Conservation (phyloP, 2,113 vertebrate species). For the Platanista minor region DNA sequence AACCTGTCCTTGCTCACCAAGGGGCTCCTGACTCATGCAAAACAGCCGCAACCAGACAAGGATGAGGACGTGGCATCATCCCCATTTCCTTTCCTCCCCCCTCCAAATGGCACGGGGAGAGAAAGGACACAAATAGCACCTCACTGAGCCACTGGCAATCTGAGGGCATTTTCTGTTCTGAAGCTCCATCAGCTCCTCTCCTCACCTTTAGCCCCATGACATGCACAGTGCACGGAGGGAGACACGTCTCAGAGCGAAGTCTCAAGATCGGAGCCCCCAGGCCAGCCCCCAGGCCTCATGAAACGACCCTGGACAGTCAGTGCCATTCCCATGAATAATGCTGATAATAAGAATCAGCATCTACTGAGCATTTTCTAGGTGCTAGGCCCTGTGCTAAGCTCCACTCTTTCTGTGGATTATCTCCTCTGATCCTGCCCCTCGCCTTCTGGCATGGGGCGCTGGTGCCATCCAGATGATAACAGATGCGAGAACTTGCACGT, state of each 20-base stretch:
- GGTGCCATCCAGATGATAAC: no score
- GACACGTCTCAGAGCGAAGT: not conserved
- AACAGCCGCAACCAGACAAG: not conserved
- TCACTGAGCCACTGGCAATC: not conserved
- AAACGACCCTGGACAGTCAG: not conserved
- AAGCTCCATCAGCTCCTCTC: not conserved
- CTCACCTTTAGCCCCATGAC: not conserved
- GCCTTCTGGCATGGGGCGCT: not conserved
- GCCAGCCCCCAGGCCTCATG: no score
- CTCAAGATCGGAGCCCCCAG: not conserved
- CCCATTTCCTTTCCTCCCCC: not conserved
- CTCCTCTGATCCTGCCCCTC: not conserved
- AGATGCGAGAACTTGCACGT: not conserved
- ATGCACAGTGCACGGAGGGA: not conserved
- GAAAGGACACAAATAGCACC: not conserved
- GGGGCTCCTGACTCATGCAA: not conserved
- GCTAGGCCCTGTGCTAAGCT: not conserved
- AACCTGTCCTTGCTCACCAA: not conserved
- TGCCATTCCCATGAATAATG: rapidly evolving
- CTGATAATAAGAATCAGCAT: not conserved
- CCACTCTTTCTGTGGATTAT: not conserved
- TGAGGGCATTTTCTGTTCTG: not conserved
- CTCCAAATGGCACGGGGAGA: not conserved
- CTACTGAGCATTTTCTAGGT: not conserved
- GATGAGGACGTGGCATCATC: not conserved